Percentiles rank a stretch among this genome's conserved stretches.
Evolutionary conservation across 2,113 vertebrate species (phyloP).

Genomic region (Etheostoma spectabile): DNA sequence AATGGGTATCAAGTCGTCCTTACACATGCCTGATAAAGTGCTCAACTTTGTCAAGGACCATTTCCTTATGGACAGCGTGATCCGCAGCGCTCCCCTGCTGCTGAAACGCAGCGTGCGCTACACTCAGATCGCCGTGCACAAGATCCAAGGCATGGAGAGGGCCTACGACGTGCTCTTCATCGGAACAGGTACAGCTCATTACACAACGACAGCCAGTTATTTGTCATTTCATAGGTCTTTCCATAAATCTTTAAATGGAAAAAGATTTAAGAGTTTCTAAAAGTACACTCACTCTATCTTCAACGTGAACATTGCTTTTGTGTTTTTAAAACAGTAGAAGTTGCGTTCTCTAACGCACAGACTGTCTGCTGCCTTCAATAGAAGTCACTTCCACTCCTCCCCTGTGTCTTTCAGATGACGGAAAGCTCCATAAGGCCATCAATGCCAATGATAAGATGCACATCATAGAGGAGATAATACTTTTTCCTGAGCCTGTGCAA

Average conservation of each 20-base stretch:
- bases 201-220: background rate
- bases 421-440: conserved; percentile 92
- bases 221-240: conserved; percentile 2
- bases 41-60: conserved; percentile 97
- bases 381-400: background rate
- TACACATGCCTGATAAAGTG: conserved; percentile 95
- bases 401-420: conserved; percentile 85
- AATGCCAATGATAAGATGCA: conserved; percentile 81
- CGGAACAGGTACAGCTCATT: conserved; percentile 86
- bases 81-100: conserved; percentile 88
- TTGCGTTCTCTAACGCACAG: background rate
- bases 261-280: background rate
- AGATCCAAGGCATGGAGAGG: conserved; percentile 80
- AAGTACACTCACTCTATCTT: background rate
- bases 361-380: background rate
- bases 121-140: conserved; percentile 90
- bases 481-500: conserved; percentile 87
- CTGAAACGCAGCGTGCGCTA: conserved; percentile 89
- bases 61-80: conserved; percentile 93
- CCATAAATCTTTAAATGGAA: background rate
- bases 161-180: conserved; percentile 91
- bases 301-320: background rate
- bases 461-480: conserved; percentile 90
- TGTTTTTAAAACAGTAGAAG: background rate
- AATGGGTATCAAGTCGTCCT: conserved; percentile 89